Evolutionary conservation across 2,113 vertebrate species (phyloP).

Genomic region (Bungarus multicinctus): DNA sequence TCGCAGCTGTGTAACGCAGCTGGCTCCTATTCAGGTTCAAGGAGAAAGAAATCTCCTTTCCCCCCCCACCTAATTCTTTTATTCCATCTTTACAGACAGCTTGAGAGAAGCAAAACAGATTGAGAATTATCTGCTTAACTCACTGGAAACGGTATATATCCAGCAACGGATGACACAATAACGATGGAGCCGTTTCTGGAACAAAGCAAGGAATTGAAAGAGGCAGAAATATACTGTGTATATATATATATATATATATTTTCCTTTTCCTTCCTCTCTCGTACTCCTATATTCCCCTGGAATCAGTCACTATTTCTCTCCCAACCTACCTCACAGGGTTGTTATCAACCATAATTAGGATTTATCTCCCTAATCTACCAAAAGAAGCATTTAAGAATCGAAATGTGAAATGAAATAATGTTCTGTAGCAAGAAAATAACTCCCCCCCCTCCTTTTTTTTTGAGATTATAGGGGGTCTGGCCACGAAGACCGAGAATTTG

Average conservation of each 20-base stretch:
- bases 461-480: background rate
- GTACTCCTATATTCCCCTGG: background rate
- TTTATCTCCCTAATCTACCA: background rate
- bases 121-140: slow-evolving; percentile 28
- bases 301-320: background rate
- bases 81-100: background rate
- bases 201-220: background rate
- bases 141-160: slow-evolving; percentile 74
- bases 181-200: slow-evolving; percentile 82
- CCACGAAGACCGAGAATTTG: background rate
- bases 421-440: too few species aligned
- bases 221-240: background rate
- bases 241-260: too few species aligned
- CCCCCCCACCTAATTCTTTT: background rate
- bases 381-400: background rate
- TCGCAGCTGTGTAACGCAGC: background rate
- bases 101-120: background rate
- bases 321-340: background rate
- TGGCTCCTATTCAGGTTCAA: background rate
- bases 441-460: too few species aligned
- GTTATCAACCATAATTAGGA: background rate
- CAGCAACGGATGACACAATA: slow-evolving; percentile 80
- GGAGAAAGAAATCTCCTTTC: background rate
- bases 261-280: background rate
- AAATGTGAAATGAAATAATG: background rate